Percentiles rank a stretch among this genome's conserved stretches.
phyloP scores from a whole-genome alignment of 2,888 invertebrate genomes.

The Melieria omissa region DNA sequence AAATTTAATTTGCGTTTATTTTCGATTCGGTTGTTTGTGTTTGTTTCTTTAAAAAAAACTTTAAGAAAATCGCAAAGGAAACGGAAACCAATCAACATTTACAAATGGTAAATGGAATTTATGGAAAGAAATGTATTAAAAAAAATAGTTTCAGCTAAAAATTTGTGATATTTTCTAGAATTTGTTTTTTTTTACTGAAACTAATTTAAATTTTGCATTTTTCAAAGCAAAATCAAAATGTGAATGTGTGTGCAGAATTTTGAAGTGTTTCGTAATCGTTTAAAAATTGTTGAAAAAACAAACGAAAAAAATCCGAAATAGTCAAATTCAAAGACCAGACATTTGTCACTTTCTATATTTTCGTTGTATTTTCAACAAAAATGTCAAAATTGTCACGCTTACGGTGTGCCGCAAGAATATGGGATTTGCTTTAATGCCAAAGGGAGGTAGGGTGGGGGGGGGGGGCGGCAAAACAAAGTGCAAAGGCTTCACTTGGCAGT shows the following conservation, averaged over 20 bases:
- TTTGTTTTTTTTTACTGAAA: neutral
- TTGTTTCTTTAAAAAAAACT: conserved; percentile 8
- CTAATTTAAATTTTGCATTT: neutral
- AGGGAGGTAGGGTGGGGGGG: too few relatives aligned
- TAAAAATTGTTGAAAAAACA: too few relatives aligned
- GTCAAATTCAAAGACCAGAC: too few relatives aligned
- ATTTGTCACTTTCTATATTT: too few relatives aligned
- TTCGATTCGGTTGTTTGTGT: conserved; percentile 13
- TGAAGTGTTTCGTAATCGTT: conserved; percentile 2
- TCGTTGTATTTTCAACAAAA: too few relatives aligned
- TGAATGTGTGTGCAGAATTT: neutral
- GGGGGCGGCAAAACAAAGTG: too few relatives aligned
- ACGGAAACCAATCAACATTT: conserved; percentile 2
- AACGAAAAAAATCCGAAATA: too few relatives aligned
- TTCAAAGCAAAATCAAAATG: neutral
- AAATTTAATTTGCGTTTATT: conserved; percentile 25
- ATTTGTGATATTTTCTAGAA: neutral
- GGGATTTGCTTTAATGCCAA: too few relatives aligned
- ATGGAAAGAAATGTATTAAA: neutral
- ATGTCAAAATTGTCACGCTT: too few relatives aligned
- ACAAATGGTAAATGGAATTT: neutral
- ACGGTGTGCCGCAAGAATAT: too few relatives aligned
- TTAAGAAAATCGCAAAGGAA: neutral
- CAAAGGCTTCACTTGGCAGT: too few relatives aligned
- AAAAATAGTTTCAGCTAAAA: neutral